A percentile compares a stretch with the other conserved stretches of the same genome.
These are phyloP conservation scores for Ernsta delagoae DNA, from an alignment of 2,888 invertebrate species.

Conservation along the genomic window DNA sequence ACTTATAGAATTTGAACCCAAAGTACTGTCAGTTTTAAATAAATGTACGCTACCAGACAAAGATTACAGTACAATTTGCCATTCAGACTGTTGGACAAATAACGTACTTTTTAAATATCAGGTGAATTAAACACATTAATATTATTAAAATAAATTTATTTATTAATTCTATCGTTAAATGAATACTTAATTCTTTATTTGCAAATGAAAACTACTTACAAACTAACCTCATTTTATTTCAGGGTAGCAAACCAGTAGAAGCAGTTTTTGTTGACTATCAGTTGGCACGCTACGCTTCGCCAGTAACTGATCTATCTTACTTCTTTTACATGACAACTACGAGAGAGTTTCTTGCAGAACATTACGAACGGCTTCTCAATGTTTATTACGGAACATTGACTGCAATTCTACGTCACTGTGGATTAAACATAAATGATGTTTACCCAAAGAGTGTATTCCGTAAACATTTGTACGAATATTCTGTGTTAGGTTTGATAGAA, in stretches of 20 bases:
- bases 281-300: constrained; percentile 62
- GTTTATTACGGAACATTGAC: constrained; percentile 66
- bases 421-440: constrained; percentile 57
- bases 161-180: too few species aligned
- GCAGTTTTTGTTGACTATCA: constrained; percentile 65
- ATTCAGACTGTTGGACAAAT: constrained; percentile 72
- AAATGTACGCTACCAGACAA: constrained; percentile 55
- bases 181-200: too few species aligned
- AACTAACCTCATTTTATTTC: constrained; percentile 45
- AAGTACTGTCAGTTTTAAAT: constrained; percentile 44
- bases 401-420: constrained; percentile 63
- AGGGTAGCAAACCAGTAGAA: constrained; percentile 63
- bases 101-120: constrained; percentile 63
- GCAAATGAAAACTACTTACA: too few species aligned
- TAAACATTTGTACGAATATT: constrained; percentile 61
- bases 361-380: constrained; percentile 59
- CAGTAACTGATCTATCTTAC: constrained; percentile 66
- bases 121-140: too few species aligned
- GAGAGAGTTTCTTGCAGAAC: constrained; percentile 54
- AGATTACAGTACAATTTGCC: constrained; percentile 61
- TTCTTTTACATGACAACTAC: constrained; percentile 68
- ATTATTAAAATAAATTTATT: too few species aligned
- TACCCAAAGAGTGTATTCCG: constrained; percentile 61
- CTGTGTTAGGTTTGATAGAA: constrained; percentile 68
- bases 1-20: constrained; percentile 48